Evolutionary conservation across 2,888 invertebrate genomes (phyloP).

Genomic region (Gnatocerus cornutus): DNA sequence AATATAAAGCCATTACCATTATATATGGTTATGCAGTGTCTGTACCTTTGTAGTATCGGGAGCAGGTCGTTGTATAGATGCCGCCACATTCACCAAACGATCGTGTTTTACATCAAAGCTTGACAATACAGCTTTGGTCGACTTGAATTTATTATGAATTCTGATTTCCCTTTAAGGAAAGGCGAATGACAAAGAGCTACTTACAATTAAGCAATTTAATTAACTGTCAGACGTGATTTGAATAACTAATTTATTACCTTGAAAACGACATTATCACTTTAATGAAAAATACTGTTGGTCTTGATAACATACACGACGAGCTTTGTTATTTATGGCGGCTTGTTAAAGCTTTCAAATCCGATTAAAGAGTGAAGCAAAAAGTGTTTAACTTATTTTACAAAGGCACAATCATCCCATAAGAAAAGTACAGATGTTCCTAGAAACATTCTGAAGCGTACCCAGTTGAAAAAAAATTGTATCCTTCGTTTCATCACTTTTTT

Average conservation of each 20-base stretch:
- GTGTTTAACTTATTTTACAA: too few relatives aligned
- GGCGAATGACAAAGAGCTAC: constrained; percentile 12
- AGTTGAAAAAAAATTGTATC: too few relatives aligned
- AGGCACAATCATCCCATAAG: too few relatives aligned
- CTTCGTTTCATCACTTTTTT: too few relatives aligned
- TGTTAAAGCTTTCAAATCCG: neutral
- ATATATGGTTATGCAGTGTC: constrained; percentile 42
- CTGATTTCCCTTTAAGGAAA: constrained; percentile 4
- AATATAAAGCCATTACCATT: constrained; percentile 48
- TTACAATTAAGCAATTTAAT: constrained; percentile 39
- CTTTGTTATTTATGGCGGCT: neutral
- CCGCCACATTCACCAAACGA: constrained; percentile 42
- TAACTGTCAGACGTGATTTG: constrained; percentile 32
- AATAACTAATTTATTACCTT: constrained; percentile 26
- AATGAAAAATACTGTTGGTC: constrained; percentile 14
- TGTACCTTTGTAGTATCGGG: constrained; percentile 46
- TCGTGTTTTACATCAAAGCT: constrained; percentile 40
- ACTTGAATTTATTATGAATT: constrained; percentile 36
- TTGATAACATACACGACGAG: constrained; percentile 5
- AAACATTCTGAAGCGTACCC: too few relatives aligned
- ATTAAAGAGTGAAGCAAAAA: neutral
- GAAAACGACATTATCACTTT: constrained; percentile 29
- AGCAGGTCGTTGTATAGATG: constrained; percentile 44
- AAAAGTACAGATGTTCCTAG: too few relatives aligned
- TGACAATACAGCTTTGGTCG: constrained; percentile 35